These are phyloP conservation scores for Synanthedon vespiformis DNA, from an alignment of 2,888 invertebrate genomes.

Conservation along the genomic window DNA sequence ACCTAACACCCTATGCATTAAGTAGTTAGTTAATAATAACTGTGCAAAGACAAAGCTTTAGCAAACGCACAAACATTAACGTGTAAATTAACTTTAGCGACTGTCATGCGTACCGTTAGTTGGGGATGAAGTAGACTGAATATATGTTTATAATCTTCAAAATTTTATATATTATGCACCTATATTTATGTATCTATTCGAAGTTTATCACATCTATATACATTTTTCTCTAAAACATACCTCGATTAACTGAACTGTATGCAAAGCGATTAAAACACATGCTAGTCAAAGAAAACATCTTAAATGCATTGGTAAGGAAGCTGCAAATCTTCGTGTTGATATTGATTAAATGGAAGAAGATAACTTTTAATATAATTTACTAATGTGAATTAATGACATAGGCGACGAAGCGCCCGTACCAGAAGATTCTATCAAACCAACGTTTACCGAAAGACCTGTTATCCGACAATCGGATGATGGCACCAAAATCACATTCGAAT, in stretches of 20 bases:
- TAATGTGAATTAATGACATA: slow-evolving; percentile 53
- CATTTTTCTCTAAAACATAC: slow-evolving; percentile 37
- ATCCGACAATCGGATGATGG: slow-evolving; percentile 98
- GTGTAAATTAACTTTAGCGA: slow-evolving; percentile 40
- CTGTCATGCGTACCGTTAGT: slow-evolving; percentile 67
- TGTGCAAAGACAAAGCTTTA: slow-evolving; percentile 45
- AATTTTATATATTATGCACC: slow-evolving; percentile 7
- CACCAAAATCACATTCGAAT: slow-evolving; percentile 95
- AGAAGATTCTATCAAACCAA: slow-evolving; percentile 94
- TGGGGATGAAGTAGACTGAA: slow-evolving; percentile 32
- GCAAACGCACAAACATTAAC: slow-evolving; percentile 57
- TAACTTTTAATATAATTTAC: slow-evolving; percentile 10
- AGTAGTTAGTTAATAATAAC: slow-evolving; percentile 32
- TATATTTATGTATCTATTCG: slow-evolving; percentile 19
- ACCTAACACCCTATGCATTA: slow-evolving; percentile 18
- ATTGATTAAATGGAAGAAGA: slow-evolving; percentile 9
- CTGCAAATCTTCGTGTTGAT: slow-evolving; percentile 39
- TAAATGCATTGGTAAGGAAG: slow-evolving; percentile 34
- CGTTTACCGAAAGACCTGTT: slow-evolving; percentile 97
- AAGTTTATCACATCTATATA: slow-evolving; percentile 14
- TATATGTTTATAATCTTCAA: slow-evolving; percentile 33
- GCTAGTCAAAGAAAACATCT: slow-evolving; percentile 63
- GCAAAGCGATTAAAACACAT: slow-evolving; percentile 26
- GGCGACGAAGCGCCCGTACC: slow-evolving; percentile 97
- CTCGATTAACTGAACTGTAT: slow-evolving; percentile 47